Percentiles rank a stretch among this genome's conserved stretches.
These are phyloP conservation scores for Acanthacorydalis orientalis DNA, from an alignment of 2,888 invertebrate genomes.

Conservation along the genomic window DNA sequence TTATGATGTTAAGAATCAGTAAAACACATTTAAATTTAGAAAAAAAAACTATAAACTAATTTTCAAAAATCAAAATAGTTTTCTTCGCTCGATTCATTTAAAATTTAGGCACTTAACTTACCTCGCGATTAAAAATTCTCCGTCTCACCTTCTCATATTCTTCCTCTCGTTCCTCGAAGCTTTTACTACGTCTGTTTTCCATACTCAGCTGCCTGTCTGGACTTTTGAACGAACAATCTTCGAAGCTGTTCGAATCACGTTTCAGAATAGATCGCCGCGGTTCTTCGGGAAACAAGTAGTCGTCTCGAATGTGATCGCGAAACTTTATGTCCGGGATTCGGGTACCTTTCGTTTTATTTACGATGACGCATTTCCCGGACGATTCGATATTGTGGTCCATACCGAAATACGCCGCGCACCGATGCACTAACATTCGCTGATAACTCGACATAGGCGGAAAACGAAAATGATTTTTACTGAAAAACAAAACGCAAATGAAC, in stretches of 20 bases:
- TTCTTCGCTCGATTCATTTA: too few relatives aligned
- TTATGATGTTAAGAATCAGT: too few relatives aligned
- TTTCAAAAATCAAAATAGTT: background rate
- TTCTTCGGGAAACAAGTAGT: constrained; percentile 43
- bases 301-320: constrained; percentile 50
- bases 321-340: constrained; percentile 54
- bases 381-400: constrained; percentile 88
- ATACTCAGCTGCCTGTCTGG: constrained; percentile 44
- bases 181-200: constrained; percentile 57
- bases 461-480: constrained; percentile 57
- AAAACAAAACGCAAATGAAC: too few relatives aligned
- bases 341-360: constrained; percentile 60
- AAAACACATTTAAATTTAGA: too few relatives aligned
- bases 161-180: constrained; percentile 82
- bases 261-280: constrained; percentile 66
- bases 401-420: constrained; percentile 85
- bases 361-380: constrained; percentile 65
- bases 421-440: constrained; percentile 89
- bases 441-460: constrained; percentile 92
- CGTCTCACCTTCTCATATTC: constrained; percentile 73
- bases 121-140: constrained; percentile 57
- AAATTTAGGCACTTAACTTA: constrained; percentile 8
- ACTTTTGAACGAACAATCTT: constrained; percentile 44
- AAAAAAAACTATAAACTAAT: background rate
- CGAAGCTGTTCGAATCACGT: constrained; percentile 64